Percentiles rank a stretch among this genome's conserved stretches.
These are phyloP conservation scores for Elanoides forficatus DNA, from an alignment of 2,113 vertebrate genomes.

Conservation along the genomic window DNA sequence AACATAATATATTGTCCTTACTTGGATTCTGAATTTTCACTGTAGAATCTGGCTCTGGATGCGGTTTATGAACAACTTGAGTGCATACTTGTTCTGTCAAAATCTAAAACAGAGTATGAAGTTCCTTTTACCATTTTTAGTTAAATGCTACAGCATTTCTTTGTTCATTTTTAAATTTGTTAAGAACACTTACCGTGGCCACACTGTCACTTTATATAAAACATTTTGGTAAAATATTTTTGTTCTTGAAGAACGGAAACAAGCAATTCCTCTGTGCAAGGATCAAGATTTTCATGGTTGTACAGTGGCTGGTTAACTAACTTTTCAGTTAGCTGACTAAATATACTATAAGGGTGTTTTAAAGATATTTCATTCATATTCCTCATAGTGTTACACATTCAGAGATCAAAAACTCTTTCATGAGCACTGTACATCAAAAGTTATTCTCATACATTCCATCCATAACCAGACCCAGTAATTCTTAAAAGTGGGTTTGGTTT, in stretches of 20 bases:
- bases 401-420: neutral
- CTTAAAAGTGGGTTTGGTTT: neutral
- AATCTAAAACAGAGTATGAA: conserved; percentile 79
- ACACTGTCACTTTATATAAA: neutral
- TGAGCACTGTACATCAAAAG: neutral
- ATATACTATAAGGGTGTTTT: neutral
- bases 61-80: conserved; percentile 97
- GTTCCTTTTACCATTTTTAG: neutral
- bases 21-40: conserved; percentile 99
- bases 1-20: conserved; percentile 71
- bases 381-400: neutral
- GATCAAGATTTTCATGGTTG: neutral
- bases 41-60: conserved; percentile 97
- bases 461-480: neutral
- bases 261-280: neutral
- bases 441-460: neutral
- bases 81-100: conserved; percentile 99
- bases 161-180: neutral
- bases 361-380: neutral
- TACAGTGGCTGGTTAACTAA: neutral
- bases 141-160: neutral
- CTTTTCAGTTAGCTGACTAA: neutral
- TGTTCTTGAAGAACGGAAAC: neutral
- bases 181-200: neutral
- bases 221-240: neutral